Percentiles rank a stretch among this genome's conserved stretches.
phyloP scores from a whole-genome alignment of 2,888 invertebrate species.

The Leptogaster cylindrica region DNA sequence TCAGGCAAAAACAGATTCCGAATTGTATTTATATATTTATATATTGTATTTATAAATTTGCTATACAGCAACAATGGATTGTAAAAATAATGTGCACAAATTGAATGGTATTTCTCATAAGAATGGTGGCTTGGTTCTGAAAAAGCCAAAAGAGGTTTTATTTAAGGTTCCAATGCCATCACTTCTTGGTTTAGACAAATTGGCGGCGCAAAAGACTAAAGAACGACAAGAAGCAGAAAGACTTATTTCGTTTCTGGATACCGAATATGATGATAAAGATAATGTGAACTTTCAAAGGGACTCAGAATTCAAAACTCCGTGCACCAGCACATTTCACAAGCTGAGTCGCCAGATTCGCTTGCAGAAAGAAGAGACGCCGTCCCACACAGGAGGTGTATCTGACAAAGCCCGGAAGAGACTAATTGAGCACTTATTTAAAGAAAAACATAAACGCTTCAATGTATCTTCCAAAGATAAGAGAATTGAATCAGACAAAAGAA shows the following conservation, averaged over 20 bases:
- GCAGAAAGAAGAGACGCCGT: conserved; percentile 87
- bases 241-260: conserved; percentile 70
- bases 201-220: conserved; percentile 77
- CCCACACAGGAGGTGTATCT: conserved; percentile 91
- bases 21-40: too few species aligned
- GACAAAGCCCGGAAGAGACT: conserved; percentile 70
- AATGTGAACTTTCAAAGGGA: conserved; percentile 52
- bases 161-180: conserved; percentile 82
- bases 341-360: conserved; percentile 73
- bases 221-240: conserved; percentile 69
- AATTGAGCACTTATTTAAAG: conserved; percentile 69
- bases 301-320: conserved; percentile 59
- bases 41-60: too few species aligned
- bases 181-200: conserved; percentile 80
- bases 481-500: conserved; percentile 58
- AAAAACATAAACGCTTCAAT: conserved; percentile 72
- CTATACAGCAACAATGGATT: conserved; percentile 52
- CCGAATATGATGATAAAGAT: conserved; percentile 62
- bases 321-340: conserved; percentile 57
- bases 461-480: conserved; percentile 69
- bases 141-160: conserved; percentile 64
- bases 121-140: conserved; percentile 74
- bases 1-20: too few species aligned
- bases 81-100: conserved; percentile 66
- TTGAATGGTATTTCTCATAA: conserved; percentile 72